Evolutionary conservation across 1,140 invertebrate species (phyloP), one percentile per base, ranked within the genome.

Genomic region (Vanessa atalanta): DNA sequence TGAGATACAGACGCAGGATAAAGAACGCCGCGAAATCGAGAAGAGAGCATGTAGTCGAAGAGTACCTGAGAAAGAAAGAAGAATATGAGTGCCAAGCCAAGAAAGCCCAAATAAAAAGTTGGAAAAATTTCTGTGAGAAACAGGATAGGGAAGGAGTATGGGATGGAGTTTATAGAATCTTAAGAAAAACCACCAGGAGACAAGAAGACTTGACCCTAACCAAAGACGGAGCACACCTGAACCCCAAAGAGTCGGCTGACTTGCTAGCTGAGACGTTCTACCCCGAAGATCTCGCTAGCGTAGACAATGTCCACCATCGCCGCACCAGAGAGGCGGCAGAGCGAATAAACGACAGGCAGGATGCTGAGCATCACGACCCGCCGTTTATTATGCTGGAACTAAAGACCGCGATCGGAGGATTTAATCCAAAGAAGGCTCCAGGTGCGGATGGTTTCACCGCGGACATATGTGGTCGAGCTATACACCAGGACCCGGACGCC

Each of bases 371-470:
- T 11, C 9, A 61, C 9, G 57, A 61, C 31, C 60, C 60, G 13
- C 60, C 60, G 8, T 63, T 63, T 63, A 63, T 31, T 15, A 31
- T 15, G 14, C 3, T 31, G 31, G 60, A 63, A 43, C 1, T 63
- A 43, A n/a, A 63, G 13, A 13, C 60, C 8, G 57, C 47, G 5
- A 23, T 26, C 1, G 4, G 31, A 11, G 53, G 48, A 8, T 76
- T 78, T 15, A 82, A 78, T 13, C 74, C 80, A 0, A 82, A 78
- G 37, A 82, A 82, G 55, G 77, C 81, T 8, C 81, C 81, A 2
- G 81, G 81, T 6, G n/a, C n/a, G 13, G 79, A 83, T 31, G 77
- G 79, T 4, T 51, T 83, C 9, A 83, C 79, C 3, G 65, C 74
- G 4, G 80, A 81, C 15, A 82, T 82, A 12, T 75, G 72, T n/a